phyloP scores from a whole-genome alignment of 2,888 invertebrate species.

The Cheilosia impressa region DNA sequence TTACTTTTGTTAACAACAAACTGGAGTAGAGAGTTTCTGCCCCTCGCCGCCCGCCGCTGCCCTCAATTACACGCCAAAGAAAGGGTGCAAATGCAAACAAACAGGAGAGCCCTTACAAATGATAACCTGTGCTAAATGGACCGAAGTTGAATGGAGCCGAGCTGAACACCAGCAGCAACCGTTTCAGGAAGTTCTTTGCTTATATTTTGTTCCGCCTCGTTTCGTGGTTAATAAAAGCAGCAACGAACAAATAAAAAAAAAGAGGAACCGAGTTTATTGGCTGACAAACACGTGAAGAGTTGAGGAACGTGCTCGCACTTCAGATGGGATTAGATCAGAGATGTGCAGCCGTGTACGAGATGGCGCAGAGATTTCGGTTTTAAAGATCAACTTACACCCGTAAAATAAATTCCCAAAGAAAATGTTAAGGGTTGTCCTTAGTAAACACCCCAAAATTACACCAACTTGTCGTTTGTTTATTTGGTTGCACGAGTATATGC shows the following conservation, averaged over 20 bases:
- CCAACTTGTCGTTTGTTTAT: background rate
- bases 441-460: background rate
- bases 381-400: slow-evolving; percentile 15
- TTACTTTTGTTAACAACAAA: slow-evolving; percentile 65
- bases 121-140: slow-evolving; percentile 72
- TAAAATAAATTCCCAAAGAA: slow-evolving; percentile 10
- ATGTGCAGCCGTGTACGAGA: background rate
- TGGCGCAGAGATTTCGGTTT: slow-evolving; percentile 23
- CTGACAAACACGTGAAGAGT: slow-evolving; percentile 52
- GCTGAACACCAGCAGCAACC: slow-evolving; percentile 21
- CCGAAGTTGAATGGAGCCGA: slow-evolving; percentile 49
- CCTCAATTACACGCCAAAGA: slow-evolving; percentile 14
- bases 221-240: slow-evolving; percentile 31
- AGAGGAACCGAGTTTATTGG: slow-evolving; percentile 38
- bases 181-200: slow-evolving; percentile 50
- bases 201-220: slow-evolving; percentile 18
- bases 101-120: slow-evolving; percentile 54
- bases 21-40: background rate
- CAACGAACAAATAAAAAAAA: slow-evolving; percentile 13
- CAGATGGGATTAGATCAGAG: slow-evolving; percentile 28
- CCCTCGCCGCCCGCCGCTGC: background rate
- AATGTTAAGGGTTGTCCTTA: no score
- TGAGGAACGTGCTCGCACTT: slow-evolving; percentile 51
- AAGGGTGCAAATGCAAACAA: slow-evolving; percentile 49
- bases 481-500: background rate